Evolutionary conservation across 2,113 vertebrate species (phyloP).

Genomic region (Crotalus tigris): DNA sequence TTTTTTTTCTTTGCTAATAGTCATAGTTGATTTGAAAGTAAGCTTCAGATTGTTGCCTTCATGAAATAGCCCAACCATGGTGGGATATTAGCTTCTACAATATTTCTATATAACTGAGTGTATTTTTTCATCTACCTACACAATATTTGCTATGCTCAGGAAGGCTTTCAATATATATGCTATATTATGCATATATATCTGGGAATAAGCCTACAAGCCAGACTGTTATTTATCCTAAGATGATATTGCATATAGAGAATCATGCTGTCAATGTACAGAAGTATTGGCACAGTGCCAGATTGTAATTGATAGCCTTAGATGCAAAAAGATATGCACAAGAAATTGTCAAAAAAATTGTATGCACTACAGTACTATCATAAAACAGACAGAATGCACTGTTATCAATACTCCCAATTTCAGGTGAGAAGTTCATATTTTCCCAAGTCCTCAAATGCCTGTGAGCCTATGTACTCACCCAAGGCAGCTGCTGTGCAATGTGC

Average conservation of each 20-base stretch:
- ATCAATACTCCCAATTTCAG: neutral
- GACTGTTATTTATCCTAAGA: neutral
- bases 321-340: neutral
- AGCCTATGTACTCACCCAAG: slow-evolving; percentile 75
- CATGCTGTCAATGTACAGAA: neutral
- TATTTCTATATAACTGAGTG: neutral
- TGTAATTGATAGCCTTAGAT: neutral
- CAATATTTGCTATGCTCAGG: neutral
- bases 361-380: neutral
- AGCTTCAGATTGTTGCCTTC: neutral
- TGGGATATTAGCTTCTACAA: neutral
- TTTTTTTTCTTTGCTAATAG: neutral
- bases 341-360: neutral
- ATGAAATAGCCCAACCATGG: neutral
- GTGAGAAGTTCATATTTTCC: neutral
- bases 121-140: neutral
- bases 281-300: neutral
- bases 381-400: neutral
- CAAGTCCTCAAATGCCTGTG: neutral
- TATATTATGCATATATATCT: neutral
- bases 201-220: neutral
- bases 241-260: neutral
- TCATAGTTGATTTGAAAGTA: neutral
- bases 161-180: neutral
- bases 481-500: slow-evolving; percentile 96